Evolutionary conservation across 2,113 vertebrate genomes (phyloP).

Genomic region (Chionodraco myersi): DNA sequence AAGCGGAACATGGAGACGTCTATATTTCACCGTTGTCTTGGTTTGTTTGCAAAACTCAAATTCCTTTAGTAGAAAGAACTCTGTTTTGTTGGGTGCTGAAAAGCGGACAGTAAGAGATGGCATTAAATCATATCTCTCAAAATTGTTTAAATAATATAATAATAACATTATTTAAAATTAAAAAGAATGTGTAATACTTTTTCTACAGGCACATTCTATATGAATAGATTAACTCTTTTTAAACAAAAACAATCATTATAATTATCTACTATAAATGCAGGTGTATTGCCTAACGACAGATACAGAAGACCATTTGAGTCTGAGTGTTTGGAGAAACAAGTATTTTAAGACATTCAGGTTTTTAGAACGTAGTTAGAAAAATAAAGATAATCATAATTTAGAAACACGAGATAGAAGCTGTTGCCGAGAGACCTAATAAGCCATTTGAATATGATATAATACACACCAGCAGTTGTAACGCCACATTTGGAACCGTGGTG

Average conservation of each 20-base stretch:
- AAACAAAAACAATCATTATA: too few species aligned
- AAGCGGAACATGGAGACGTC: neutral
- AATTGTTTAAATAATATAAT: neutral
- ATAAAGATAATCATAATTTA: too few species aligned
- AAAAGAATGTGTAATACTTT: neutral
- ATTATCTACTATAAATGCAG: too few species aligned
- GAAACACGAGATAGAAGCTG: neutral
- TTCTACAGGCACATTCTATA: neutral
- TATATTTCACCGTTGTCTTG: neutral
- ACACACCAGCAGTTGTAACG: neutral
- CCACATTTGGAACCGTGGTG: neutral
- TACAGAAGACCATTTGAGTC: too few species aligned
- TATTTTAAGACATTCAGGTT: neutral
- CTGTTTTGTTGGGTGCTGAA: neutral
- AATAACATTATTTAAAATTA: neutral
- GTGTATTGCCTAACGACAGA: too few species aligned
- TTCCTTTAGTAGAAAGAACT: neutral
- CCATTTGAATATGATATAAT: too few species aligned
- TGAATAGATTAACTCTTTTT: neutral
- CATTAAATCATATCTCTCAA: neutral
- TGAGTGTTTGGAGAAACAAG: neutral
- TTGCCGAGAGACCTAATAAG: neutral
- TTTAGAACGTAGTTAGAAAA: too few species aligned
- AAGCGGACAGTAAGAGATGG: neutral
- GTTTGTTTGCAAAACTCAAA: neutral